Conservation (phyloP, 2,113 vertebrate genomes). For the Suncus etruscus region DNA sequence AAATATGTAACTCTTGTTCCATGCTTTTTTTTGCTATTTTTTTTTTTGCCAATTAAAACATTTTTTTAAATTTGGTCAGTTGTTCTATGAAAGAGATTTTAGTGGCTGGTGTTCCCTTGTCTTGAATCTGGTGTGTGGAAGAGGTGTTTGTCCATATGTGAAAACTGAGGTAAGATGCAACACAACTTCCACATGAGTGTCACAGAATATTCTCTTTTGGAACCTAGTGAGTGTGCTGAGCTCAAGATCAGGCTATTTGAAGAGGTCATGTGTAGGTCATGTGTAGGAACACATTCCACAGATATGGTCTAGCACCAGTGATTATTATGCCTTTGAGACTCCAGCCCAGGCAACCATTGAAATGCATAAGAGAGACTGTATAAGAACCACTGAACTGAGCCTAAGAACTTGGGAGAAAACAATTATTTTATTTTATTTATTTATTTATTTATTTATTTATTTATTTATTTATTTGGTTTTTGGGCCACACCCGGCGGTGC, state of each 20-base stretch:
- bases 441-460: no score
- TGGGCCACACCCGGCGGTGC: no score
- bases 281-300: neutral
- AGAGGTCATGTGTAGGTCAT: neutral
- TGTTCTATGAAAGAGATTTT: no score
- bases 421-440: no score
- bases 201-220: neutral
- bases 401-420: neutral
- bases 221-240: neutral
- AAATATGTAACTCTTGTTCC: neutral
- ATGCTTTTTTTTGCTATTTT: constrained; percentile 44
- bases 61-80: no score
- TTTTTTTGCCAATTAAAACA: constrained; percentile 23
- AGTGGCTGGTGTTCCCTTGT: no score
- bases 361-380: neutral
- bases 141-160: no score
- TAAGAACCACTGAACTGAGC: neutral
- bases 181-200: neutral
- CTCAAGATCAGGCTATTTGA: neutral
- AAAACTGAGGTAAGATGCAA: no score
- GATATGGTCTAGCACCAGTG: neutral
- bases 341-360: neutral
- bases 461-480: no score
- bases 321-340: neutral
- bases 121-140: neutral